phyloP scores from a whole-genome alignment of 2,888 invertebrate species.

The Ligdia adustata region DNA sequence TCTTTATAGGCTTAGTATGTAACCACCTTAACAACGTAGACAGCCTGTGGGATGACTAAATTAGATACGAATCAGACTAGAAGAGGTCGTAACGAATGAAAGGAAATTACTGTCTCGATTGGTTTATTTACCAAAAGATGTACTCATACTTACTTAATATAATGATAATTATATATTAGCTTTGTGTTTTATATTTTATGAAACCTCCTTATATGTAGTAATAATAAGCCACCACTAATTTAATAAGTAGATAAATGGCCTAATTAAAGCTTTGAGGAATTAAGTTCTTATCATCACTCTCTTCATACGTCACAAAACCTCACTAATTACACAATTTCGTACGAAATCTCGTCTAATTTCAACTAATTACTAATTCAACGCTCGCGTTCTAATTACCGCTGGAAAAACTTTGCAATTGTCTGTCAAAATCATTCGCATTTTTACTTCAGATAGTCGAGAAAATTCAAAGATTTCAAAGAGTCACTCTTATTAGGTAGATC shows the following conservation, averaged over 20 bases:
- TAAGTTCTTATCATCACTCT: conserved; percentile 20
- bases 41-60: conserved; percentile 41
- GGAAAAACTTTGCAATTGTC: conserved; percentile 41
- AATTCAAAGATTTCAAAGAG: conserved; percentile 9
- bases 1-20: too few relatives aligned
- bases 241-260: conserved; percentile 27
- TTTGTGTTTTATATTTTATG: too few relatives aligned
- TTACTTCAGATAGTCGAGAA: conserved; percentile 35
- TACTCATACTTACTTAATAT: too few relatives aligned
- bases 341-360: conserved; percentile 32
- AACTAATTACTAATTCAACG: conserved; percentile 36
- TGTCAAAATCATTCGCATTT: conserved; percentile 37
- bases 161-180: too few relatives aligned
- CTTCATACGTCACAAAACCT: conserved; percentile 28
- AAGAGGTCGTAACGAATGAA: conserved; percentile 48
- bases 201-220: too few relatives aligned
- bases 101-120: conserved; percentile 45
- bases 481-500: conserved; percentile 18
- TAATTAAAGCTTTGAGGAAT: conserved; percentile 11
- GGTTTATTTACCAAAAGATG: conserved; percentile 31
- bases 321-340: conserved; percentile 31
- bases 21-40: conserved; percentile 9
- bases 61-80: conserved; percentile 62
- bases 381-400: conserved; percentile 31
- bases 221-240: too few relatives aligned